These are phyloP conservation scores for Kryptopterus vitreolus DNA, from an alignment of 2,797 vertebrate species.

Conservation along the genomic window DNA sequence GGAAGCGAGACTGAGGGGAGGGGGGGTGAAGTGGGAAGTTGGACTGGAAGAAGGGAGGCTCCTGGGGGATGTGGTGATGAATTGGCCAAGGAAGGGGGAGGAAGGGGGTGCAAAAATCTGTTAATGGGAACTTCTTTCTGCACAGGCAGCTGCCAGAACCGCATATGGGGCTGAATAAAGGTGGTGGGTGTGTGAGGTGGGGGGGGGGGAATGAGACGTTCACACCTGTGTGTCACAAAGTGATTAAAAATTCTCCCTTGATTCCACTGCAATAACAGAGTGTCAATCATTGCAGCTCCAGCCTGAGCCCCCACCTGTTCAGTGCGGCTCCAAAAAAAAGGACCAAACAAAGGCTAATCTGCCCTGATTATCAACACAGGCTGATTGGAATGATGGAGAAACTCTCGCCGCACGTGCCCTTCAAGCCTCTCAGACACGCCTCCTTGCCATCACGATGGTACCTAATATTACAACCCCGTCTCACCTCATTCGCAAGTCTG, in stretches of 20 bases:
- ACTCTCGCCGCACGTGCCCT: constrained; percentile 17
- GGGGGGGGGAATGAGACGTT: constrained; percentile 33
- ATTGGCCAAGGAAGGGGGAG: constrained; percentile 44
- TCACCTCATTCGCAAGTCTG: background rate
- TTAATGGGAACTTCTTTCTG: constrained; percentile 49
- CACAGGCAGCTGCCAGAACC: constrained; percentile 50
- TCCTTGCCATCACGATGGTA: constrained; percentile 12
- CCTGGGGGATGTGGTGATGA: constrained; percentile 45
- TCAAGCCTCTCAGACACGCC: constrained; percentile 29
- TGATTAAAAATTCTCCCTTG: constrained; percentile 57
- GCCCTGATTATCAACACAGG: constrained; percentile 48
- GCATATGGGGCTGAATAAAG: constrained; percentile 21
- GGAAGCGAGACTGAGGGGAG: constrained; percentile 29
- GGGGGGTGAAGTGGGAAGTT: background rate
- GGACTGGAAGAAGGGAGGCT: background rate
- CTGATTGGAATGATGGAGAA: constrained; percentile 39
- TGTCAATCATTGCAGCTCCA: constrained; percentile 52
- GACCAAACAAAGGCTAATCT: constrained; percentile 48
- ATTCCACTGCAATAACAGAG: constrained; percentile 50
- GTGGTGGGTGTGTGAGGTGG: too few relatives aligned
- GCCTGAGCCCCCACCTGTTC: constrained; percentile 21
- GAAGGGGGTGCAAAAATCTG: constrained; percentile 48
- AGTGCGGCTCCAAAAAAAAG: constrained; percentile 14
- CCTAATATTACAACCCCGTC: constrained; percentile 1
- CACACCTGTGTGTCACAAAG: constrained; percentile 55